Percentiles rank a stretch among this genome's conserved stretches.
phyloP scores from a whole-genome alignment of 2,888 invertebrate species.

The Eretmocerus hayati region DNA sequence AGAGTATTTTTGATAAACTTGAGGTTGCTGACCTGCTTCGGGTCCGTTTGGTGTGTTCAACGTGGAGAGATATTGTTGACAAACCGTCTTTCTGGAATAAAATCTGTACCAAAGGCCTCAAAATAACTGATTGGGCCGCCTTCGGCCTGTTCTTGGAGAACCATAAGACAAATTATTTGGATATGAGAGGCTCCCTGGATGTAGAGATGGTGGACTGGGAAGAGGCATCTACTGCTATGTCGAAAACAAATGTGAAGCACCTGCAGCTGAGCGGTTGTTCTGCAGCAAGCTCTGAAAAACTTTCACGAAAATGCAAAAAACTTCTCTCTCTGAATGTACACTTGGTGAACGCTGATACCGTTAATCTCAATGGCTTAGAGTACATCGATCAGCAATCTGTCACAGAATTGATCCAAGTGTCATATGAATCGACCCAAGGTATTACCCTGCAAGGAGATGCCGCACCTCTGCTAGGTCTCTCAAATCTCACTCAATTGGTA shows the following conservation, averaged over 20 bases:
- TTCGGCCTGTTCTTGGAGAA: background rate
- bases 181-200: background rate
- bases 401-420: background rate
- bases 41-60: background rate
- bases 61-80: constrained; percentile 1
- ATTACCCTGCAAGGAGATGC: background rate
- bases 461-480: background rate
- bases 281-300: background rate
- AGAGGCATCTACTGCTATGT: background rate
- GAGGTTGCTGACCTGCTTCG: too few relatives aligned
- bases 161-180: background rate
- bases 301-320: background rate
- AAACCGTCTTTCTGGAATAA: background rate
- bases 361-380: background rate
- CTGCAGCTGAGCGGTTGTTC: background rate
- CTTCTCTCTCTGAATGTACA: background rate
- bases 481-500: constrained; percentile 1
- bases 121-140: background rate
- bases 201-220: background rate
- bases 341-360: background rate
- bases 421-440: background rate
- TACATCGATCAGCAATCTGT: background rate
- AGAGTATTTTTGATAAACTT: too few relatives aligned
- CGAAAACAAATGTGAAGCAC: background rate
- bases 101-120: background rate